Evolutionary conservation across 2,888 invertebrate species (phyloP).

Genomic region (Allophyes oxyacanthae): DNA sequence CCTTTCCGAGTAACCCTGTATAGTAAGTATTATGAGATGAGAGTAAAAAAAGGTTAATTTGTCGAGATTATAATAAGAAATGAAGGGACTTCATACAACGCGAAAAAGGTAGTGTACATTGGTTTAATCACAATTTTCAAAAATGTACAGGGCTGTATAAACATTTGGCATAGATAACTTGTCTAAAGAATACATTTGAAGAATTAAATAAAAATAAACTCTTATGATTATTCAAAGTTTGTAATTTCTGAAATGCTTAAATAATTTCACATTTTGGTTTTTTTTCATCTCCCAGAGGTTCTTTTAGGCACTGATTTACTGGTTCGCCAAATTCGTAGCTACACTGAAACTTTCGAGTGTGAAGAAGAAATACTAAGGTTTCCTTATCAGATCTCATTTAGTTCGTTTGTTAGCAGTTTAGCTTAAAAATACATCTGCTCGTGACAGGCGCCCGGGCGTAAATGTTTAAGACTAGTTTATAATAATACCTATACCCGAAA

Average conservation of each 20-base stretch:
- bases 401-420: constrained; percentile 54
- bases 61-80: constrained; percentile 32
- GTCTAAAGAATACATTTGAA: constrained; percentile 73
- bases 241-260: constrained; percentile 78
- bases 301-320: constrained; percentile 80
- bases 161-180: constrained; percentile 83
- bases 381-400: constrained; percentile 60
- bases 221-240: constrained; percentile 75
- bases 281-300: constrained; percentile 75
- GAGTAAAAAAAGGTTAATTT: too few relatives aligned
- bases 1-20: too few relatives aligned
- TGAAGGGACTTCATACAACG: constrained; percentile 56
- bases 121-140: constrained; percentile 75
- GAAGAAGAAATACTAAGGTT: constrained; percentile 45
- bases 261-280: constrained; percentile 72
- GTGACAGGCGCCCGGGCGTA: constrained; percentile 62
- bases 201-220: constrained; percentile 78
- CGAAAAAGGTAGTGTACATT: constrained; percentile 69
- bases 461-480: constrained; percentile 77
- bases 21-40: too few relatives aligned
- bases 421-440: constrained; percentile 60
- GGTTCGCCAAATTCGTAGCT: constrained; percentile 71
- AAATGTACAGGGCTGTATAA: constrained; percentile 78
- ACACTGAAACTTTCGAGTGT: constrained; percentile 56
- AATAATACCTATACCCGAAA: constrained; percentile 77